Conservation (phyloP, 2,113 vertebrate species). For the Strix aluco region DNA sequence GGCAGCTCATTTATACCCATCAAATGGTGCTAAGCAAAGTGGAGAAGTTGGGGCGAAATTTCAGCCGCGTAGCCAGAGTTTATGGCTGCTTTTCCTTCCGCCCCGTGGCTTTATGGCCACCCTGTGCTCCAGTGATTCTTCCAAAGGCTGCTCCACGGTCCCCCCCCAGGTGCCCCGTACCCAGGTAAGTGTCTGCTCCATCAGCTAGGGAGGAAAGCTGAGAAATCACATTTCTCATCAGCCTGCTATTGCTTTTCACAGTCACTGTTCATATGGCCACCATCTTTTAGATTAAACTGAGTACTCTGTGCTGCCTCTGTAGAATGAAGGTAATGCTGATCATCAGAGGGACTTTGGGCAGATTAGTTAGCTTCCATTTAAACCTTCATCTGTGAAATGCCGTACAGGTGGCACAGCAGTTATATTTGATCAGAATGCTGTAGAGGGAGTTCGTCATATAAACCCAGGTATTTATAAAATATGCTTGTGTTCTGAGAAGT, state of each 20-base stretch:
- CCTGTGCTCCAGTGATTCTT: not conserved
- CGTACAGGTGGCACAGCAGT: not conserved
- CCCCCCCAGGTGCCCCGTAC: rapidly evolving
- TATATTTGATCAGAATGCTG: not conserved
- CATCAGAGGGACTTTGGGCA: not conserved
- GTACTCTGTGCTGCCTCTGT: not conserved
- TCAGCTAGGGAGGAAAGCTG: not conserved
- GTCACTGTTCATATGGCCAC: not conserved
- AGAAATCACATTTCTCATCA: not conserved
- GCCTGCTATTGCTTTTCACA: not conserved
- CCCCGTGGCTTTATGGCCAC: not conserved
- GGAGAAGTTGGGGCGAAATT: not conserved
- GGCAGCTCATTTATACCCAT: not conserved
- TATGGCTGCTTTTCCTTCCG: not conserved
- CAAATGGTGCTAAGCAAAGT: not conserved
- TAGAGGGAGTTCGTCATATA: not conserved
- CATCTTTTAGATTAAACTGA: not conserved
- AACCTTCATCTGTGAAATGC: not conserved
- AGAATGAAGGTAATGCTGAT: not conserved
- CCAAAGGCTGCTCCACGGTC: not conserved
- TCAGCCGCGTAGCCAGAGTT: not conserved
- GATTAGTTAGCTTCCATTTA: not conserved
- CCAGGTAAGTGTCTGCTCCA: not conserved
- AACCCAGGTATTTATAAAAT: not conserved
- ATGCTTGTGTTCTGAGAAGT: not conserved